Conservation (phyloP, 1,140 invertebrate species). For the Aethina tumida region DNA sequence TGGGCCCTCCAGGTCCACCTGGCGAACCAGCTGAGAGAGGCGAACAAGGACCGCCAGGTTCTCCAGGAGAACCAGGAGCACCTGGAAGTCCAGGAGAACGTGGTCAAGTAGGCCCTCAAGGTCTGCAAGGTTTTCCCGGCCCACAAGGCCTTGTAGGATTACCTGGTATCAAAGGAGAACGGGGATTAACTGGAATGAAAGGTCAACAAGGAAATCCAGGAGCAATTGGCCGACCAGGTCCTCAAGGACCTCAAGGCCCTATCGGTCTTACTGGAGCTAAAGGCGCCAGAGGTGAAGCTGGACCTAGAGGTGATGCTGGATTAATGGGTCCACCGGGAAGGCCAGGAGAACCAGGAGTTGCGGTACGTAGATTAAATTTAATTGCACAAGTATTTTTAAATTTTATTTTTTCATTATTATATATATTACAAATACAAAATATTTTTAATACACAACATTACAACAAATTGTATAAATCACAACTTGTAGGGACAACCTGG, state of each 20-base stretch:
- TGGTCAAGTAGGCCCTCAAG: slow-evolving; percentile 47
- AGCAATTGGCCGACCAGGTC: slow-evolving; percentile 42
- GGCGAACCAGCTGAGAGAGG: slow-evolving; percentile 67
- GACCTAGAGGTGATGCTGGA: slow-evolving; percentile 63
- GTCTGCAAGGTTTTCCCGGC: slow-evolving; percentile 54
- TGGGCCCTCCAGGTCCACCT: slow-evolving; percentile 59
- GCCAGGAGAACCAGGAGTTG: slow-evolving; percentile 57
- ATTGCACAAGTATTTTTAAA: background rate
- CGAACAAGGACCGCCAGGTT: slow-evolving; percentile 60
- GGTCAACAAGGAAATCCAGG: slow-evolving; percentile 59
- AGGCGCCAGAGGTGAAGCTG: slow-evolving; percentile 63
- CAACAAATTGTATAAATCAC: too few species aligned
- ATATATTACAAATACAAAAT: slow-evolving; percentile 2
- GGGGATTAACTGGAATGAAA: slow-evolving; percentile 55
- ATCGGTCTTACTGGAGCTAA: slow-evolving; percentile 62
- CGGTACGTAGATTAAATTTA: slow-evolving; percentile 39
- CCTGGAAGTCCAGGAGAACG: slow-evolving; percentile 58
- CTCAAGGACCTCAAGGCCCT: slow-evolving; percentile 49
- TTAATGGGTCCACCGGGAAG: slow-evolving; percentile 59
- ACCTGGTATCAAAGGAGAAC: slow-evolving; percentile 62
- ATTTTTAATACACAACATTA: too few species aligned
- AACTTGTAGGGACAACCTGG: slow-evolving; percentile 53
- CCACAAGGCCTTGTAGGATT: slow-evolving; percentile 54
- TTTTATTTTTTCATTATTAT: slow-evolving; percentile 5
- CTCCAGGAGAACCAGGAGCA: slow-evolving; percentile 62